Evolutionary conservation across 2,797 vertebrate genomes (phyloP), one percentile per base, ranked within the genome.

Genomic region (Coreius guichenoti): DNA sequence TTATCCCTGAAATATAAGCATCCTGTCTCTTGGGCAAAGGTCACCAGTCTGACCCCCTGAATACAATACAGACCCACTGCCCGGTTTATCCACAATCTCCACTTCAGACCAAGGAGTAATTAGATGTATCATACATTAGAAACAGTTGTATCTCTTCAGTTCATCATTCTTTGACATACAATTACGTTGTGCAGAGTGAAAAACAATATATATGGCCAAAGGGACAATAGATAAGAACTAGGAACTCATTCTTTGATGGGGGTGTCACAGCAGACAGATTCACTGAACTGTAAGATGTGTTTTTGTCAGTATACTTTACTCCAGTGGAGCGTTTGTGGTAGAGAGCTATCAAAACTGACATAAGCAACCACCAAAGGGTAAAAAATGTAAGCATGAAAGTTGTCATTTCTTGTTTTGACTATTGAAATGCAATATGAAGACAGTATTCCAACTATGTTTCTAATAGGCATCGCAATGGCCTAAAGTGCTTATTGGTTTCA

Each of bases 381-480:
- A 43, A 29, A 70, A 29, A 14, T 56, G 33, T n/a, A 51, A 76
- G 39, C 47, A 63, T 73, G 8, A 65, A 70, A 70, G 54, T 54
- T 45, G 65, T 72, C 5, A 86, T 83, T 69, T 69, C 29, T 47
- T 43, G 45, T 79, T 78, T 82, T 82, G 17, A 73, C 31, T 43
- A 9, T 1, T 56, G 31, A 61, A 69, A 83, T 49, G n/a, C 56
- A 83, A 73, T 43, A 13, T 39, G n/a, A 51, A 29, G 67, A 51
- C 65, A 78, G 70, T 43, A 77, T 79, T 63, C 39, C 45, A 45
- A 43, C 19, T 13, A 82, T 73, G 81, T 83, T 79, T 79, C 80
- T 74, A 79, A 79, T 67, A 82, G 68, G 19, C 67, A 83, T 67
- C 6, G 29, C 4, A 1, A 39, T 13, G 5, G 73, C 74, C 76